Base-by-base conservation (phyloP, 2,888 invertebrate species). In the Hirtodrosophila histrioides region DNA sequence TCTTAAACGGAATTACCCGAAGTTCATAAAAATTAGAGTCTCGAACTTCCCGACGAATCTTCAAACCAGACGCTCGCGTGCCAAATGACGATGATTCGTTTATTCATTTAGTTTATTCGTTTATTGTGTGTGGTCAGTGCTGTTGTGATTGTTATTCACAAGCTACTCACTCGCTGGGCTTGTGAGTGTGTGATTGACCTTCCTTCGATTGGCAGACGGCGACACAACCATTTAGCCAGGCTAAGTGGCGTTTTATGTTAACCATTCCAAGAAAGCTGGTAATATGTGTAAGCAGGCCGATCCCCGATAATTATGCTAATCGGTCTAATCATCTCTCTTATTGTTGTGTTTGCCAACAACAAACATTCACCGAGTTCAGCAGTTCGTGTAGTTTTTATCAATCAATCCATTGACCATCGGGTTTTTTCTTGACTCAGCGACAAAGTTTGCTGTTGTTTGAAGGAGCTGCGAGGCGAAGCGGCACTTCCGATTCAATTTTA, bases 251-350 rank as follows among this genome's bases (percentile, higher is more conserved):
- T 80, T 80, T 86, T 80, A 86, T 86, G 83, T 80, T 86, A 88
- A 88, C 57, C 64, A 75, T 88, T 83, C 72, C 88, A 88, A 74
- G 84, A 85, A 88, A 85, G 88, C 74, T 67, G 64, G 62, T 79
- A 76, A 85, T 79, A 66, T 57, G 63, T 61, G 45, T 43, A 61
- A 74, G 65, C 53, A 36, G 64, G 54, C 63, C 60, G 75, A 64
- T 67, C 41, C 45, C 50, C 23, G 56, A 40, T 80, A 73, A 88
- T 79, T 85, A 84, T 87, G 88, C 66, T 87, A 84, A 84, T 86
- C 80, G 41, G 36, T 31, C 37, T 40, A 65, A 66, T 57, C 72
- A 71, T 53, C 53, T 53, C 64, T 40, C 58, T 57, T 58, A 39
- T 36, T 46, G 33, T 24, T 69, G 75, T 69, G 75, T 78, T 76